phyloP scores from a whole-genome alignment of 1,140 invertebrate species.

The Drosophila bocki region DNA sequence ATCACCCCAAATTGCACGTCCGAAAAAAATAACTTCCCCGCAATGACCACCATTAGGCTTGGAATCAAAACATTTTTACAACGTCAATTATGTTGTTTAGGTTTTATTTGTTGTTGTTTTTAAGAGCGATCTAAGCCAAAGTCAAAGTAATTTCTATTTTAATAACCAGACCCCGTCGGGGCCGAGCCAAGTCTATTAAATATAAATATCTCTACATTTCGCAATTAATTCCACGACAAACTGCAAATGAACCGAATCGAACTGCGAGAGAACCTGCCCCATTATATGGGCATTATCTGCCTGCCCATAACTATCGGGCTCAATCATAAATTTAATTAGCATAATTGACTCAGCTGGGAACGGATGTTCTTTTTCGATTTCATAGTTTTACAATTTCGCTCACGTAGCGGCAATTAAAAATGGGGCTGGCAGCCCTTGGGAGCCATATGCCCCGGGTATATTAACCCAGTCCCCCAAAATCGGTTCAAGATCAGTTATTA shows the following conservation, averaged over 20 bases:
- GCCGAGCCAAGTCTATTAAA: slow-evolving; percentile 43
- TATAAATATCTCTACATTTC: slow-evolving; percentile 42
- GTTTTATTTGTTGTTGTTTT: background rate
- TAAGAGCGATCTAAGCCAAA: slow-evolving; percentile 19
- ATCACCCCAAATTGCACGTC: slow-evolving; percentile 39
- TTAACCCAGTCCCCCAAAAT: slow-evolving; percentile 1
- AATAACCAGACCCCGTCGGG: slow-evolving; percentile 29
- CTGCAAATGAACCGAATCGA: slow-evolving; percentile 42
- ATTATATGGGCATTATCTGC: slow-evolving; percentile 49
- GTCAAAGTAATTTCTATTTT: slow-evolving; percentile 50
- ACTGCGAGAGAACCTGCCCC: slow-evolving; percentile 14
- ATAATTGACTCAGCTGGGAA: slow-evolving; percentile 50
- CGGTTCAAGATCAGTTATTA: slow-evolving; percentile 22
- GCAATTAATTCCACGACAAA: slow-evolving; percentile 50
- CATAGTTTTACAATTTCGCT: slow-evolving; percentile 43
- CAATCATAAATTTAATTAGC: slow-evolving; percentile 65
- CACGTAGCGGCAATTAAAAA: slow-evolving; percentile 60
- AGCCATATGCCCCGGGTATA: slow-evolving; percentile 26
- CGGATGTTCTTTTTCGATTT: slow-evolving; percentile 54
- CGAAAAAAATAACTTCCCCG: slow-evolving; percentile 16
- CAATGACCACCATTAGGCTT: slow-evolving; percentile 38
- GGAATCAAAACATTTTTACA: slow-evolving; percentile 44
- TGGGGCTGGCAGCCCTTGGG: slow-evolving; percentile 23
- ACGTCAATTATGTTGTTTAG: slow-evolving; percentile 34
- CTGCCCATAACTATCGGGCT: slow-evolving; percentile 45